Percentiles rank a stretch among this genome's conserved stretches.
These are phyloP conservation scores for Nowickia ferox DNA, from an alignment of 2,888 invertebrate species.

Conservation along the genomic window DNA sequence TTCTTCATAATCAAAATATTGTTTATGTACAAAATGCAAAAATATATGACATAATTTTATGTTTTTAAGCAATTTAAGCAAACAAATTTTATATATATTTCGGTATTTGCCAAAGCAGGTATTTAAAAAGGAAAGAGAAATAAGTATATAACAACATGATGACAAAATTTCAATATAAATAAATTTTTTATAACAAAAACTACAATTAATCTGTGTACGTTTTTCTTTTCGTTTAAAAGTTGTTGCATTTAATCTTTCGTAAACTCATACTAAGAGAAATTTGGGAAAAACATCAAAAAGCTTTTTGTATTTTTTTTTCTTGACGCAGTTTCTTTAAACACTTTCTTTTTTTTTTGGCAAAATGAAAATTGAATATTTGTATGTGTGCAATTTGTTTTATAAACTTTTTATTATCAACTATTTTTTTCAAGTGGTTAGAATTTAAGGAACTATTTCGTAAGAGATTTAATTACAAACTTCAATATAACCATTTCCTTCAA, in stretches of 20 bases:
- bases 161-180: slow-evolving; percentile 17
- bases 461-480: too few relatives aligned
- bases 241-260: neutral
- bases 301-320: slow-evolving; percentile 6
- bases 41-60: slow-evolving; percentile 20
- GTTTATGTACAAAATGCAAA: neutral
- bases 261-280: neutral
- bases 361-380: neutral
- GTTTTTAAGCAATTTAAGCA: neutral
- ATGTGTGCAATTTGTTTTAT: too few relatives aligned
- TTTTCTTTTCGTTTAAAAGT: neutral
- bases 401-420: too few relatives aligned
- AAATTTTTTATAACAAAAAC: neutral
- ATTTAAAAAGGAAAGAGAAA: neutral
- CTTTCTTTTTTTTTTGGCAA: slow-evolving; percentile 1
- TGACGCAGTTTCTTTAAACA: neutral
- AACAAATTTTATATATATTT: neutral
- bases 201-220: neutral
- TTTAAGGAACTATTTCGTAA: too few relatives aligned
- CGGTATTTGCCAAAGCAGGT: neutral
- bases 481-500: too few relatives aligned
- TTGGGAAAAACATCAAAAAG: slow-evolving; percentile 26
- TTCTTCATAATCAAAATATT: neutral
- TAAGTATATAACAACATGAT: too few relatives aligned
- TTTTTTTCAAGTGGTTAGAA: too few relatives aligned